A percentile compares a stretch with the other conserved stretches of the same genome.
phyloP scores from a whole-genome alignment of 2,888 invertebrate species.

The Cremastinae sp. region DNA sequence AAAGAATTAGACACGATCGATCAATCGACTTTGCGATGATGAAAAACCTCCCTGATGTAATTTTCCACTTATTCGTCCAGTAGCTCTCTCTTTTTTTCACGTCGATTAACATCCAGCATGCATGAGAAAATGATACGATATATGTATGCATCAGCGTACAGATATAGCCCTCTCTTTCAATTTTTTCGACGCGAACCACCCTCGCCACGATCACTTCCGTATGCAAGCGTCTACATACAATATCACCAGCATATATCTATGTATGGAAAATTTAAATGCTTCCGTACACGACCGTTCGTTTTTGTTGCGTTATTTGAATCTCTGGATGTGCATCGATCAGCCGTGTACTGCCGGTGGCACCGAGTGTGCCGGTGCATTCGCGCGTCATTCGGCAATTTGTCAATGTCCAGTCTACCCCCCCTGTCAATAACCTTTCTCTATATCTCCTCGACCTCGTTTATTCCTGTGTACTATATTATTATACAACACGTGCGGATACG shows the following conservation, averaged over 20 bases:
- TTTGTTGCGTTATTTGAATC: slow-evolving; percentile 66
- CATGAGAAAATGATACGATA: too few species aligned
- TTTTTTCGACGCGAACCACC: too few species aligned
- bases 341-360: slow-evolving; percentile 60
- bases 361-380: slow-evolving; percentile 60
- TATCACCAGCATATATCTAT: too few species aligned
- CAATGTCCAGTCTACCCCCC: slow-evolving; percentile 58
- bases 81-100: not conserved
- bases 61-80: slow-evolving; percentile 38
- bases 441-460: not conserved
- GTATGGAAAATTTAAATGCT: slow-evolving; percentile 14
- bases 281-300: slow-evolving; percentile 53
- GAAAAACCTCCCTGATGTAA: slow-evolving; percentile 38
- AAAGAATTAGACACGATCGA: slow-evolving; percentile 31
- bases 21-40: slow-evolving; percentile 53
- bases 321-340: slow-evolving; percentile 66
- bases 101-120: too few species aligned
- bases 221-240: too few species aligned
- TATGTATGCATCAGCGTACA: too few species aligned
- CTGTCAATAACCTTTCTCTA: slow-evolving; percentile 31
- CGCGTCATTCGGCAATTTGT: slow-evolving; percentile 66
- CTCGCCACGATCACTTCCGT: too few species aligned
- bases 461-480: slow-evolving; percentile 17
- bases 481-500: too few species aligned
- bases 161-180: too few species aligned